A percentile compares a stretch with the other conserved stretches of the same genome.
Conservation (phyloP, 2,797 vertebrate species). For the Molossus alvarezi region DNA sequence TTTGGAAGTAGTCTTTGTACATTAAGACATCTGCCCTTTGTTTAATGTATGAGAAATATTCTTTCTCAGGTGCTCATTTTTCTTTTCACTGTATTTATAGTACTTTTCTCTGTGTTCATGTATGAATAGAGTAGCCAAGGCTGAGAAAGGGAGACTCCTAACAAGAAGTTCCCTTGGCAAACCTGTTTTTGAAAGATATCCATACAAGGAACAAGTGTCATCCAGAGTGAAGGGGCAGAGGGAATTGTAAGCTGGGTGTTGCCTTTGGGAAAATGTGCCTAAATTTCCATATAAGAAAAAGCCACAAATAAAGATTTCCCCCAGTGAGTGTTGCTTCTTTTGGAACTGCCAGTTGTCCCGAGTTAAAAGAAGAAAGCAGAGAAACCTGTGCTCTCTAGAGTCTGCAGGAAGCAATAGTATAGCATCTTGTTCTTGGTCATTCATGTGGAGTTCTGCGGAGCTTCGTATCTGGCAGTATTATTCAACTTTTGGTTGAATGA, state of each 20-base stretch:
- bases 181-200: constrained; percentile 35
- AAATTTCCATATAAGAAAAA: background rate
- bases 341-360: background rate
- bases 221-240: background rate
- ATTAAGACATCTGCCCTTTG: background rate
- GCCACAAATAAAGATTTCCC: background rate
- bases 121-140: background rate
- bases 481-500: constrained; percentile 38
- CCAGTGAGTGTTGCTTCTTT: background rate
- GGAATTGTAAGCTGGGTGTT: background rate
- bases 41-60: background rate
- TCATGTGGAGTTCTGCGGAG: background rate
- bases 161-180: background rate
- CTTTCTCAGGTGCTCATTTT: constrained; percentile 31
- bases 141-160: background rate
- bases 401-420: background rate
- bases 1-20: background rate
- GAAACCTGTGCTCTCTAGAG: background rate
- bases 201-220: background rate
- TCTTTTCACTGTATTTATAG: background rate
- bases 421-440: background rate
- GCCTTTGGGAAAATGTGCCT: background rate
- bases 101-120: background rate
- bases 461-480: background rate
- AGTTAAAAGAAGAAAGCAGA: background rate